Evolutionary conservation across 2,888 invertebrate genomes (phyloP).

Genomic region (Drosophila borealis): DNA sequence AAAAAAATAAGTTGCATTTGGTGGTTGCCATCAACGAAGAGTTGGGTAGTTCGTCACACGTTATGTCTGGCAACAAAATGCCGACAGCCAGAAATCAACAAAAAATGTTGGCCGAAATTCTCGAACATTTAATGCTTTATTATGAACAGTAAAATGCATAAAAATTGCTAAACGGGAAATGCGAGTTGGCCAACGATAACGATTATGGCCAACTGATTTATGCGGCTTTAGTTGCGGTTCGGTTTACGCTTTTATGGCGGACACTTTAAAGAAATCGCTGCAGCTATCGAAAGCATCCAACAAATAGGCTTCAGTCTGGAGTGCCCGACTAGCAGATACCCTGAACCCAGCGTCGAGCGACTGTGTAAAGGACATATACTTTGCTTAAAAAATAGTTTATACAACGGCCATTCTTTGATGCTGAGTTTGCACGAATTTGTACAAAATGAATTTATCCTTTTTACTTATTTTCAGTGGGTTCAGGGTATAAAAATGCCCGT

Average conservation of each 20-base stretch:
- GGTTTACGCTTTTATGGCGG: slow-evolving; percentile 30
- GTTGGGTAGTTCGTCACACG: not conserved
- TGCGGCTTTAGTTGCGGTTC: slow-evolving; percentile 43
- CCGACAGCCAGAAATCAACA: slow-evolving; percentile 7
- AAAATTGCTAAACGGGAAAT: slow-evolving; percentile 33
- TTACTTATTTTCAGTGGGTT: no score
- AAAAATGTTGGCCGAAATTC: slow-evolving; percentile 8
- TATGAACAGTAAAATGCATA: slow-evolving; percentile 37
- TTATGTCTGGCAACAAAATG: slow-evolving; percentile 5
- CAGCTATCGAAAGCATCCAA: slow-evolving; percentile 8
- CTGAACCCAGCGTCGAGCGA: no score
- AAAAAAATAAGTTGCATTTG: slow-evolving; percentile 31
- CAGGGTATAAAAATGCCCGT: slow-evolving; percentile 27
- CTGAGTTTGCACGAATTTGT: no score
- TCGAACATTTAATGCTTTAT: slow-evolving; percentile 41
- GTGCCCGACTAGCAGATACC: no score
- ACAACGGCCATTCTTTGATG: no score
- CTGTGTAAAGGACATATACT: no score
- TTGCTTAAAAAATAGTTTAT: no score
- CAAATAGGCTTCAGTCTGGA: not conserved
- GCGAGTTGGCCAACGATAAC: slow-evolving; percentile 28
- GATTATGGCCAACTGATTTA: slow-evolving; percentile 47
- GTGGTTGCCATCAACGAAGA: slow-evolving; percentile 18
- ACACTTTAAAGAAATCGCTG: slow-evolving; percentile 51
- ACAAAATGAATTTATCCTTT: no score